These are phyloP conservation scores for Poecilia velifera DNA, from an alignment of 2,797 vertebrate species.

Conservation along the genomic window DNA sequence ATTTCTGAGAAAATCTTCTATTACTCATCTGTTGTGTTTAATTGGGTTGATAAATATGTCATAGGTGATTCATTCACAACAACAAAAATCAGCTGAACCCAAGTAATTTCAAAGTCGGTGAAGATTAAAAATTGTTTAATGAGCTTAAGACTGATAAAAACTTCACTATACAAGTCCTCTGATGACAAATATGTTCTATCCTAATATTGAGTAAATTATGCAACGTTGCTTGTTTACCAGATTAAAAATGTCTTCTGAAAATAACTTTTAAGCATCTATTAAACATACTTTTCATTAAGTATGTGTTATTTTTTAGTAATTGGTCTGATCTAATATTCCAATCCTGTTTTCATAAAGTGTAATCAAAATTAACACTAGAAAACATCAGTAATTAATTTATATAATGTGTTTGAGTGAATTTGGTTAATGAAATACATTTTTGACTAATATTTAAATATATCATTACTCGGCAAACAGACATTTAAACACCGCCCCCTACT, in stretches of 20 bases:
- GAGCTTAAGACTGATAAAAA: not conserved
- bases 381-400: not conserved
- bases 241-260: not conserved
- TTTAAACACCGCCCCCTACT: conserved; percentile 17
- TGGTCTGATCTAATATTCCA: not conserved
- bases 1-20: not conserved
- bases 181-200: not conserved
- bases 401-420: not conserved
- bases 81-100: not conserved
- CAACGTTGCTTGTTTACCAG: not conserved
- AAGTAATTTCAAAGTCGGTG: not conserved
- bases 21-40: not conserved
- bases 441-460: not conserved
- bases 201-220: too few species aligned
- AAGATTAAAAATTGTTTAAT: not conserved
- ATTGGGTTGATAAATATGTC: not conserved
- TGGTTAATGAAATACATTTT: not conserved
- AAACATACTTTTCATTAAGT: not conserved
- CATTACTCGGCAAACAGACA: not conserved
- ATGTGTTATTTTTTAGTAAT: not conserved
- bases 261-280: not conserved
- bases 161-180: not conserved
- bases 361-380: not conserved
- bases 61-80: not conserved
- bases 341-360: not conserved